Base-by-base conservation (phyloP, 2,113 vertebrate genomes). In the Cariama cristata region DNA sequence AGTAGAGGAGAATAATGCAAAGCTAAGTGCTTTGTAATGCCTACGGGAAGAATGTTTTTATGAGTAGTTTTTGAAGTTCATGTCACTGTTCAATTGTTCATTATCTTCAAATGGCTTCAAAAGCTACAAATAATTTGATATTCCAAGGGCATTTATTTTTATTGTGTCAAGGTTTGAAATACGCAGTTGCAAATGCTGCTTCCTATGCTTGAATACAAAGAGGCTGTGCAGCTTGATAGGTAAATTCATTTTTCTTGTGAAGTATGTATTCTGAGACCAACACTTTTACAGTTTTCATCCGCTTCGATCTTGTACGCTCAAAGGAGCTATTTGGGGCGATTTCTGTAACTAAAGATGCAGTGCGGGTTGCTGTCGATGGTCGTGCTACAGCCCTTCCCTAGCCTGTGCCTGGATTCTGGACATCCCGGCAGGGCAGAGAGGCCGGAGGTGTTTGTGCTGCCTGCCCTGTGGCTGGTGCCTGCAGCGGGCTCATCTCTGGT, bases 21-120 rank as follows among this genome's bases (percentile, higher is more conserved):
- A 72, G 60, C 71, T 47, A 49, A 76, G 90, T 82, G 33, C 56
- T 88, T 84, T 89, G 66, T 23, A 49, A 84, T 93, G 79, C 72
- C 63, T 38, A 3, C 75, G 87, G 86, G 64, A 74, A 79, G 30
- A 40, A n/a, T 59, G 69, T 42, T 91, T 94, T 87, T 79, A 49
- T 71, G 42, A 63, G 45, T 30, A 40, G 59, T 13, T 92, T 40
- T 73, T 74, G 79, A 79, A 97, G 55, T 67, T 53, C 59, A 24
- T 86, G 50, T 80, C 63, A 82, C 77, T 84, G 72, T 59, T 96
- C 58, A 87, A 44, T 95, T 96, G 95, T 91, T 96, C 72, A 35
- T 69, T 95, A 79, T 79, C 52, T 82, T 79, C 69, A 44, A 38
- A 82, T n/a, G 64, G 50, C 77, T 90, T 82, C 60, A 89, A 88